A percentile compares a stretch with the other conserved stretches of the same genome.
Conservation (phyloP, 2,888 invertebrate species). For the Zeuzera pyrina region DNA sequence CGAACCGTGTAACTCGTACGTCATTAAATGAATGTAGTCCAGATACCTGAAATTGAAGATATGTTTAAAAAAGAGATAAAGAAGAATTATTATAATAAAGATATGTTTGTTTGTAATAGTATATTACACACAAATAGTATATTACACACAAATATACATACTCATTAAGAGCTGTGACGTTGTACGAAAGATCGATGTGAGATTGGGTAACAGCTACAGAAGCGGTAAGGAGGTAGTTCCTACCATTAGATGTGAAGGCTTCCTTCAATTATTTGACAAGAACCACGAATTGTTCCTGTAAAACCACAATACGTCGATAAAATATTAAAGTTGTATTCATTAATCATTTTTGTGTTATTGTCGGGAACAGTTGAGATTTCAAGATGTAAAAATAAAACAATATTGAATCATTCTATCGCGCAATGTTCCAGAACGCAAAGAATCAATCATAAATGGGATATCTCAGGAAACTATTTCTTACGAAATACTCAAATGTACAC, state of each 20-base stretch:
- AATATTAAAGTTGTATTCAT: too few species aligned
- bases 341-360: too few species aligned
- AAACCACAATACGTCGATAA: too few species aligned
- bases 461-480: too few species aligned
- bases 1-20: constrained; percentile 3
- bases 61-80: neutral
- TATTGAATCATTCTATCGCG: too few species aligned
- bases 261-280: constrained; percentile 53
- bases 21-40: constrained; percentile 1
- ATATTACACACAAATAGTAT: neutral
- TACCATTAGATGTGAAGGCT: constrained; percentile 60
- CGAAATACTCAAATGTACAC: too few species aligned
- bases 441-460: too few species aligned
- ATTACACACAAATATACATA: constrained; percentile 21
- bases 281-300: constrained; percentile 35
- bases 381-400: too few species aligned
- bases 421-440: too few species aligned
- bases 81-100: too few species aligned
- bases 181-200: constrained; percentile 69
- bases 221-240: constrained; percentile 67
- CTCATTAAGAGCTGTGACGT: constrained; percentile 66
- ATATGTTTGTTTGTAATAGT: neutral
- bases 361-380: too few species aligned
- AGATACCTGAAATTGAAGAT: constrained; percentile 5
- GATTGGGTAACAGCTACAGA: constrained; percentile 72